Base-by-base conservation (phyloP, 2,888 invertebrate species). In the Dicroscelio sp. region DNA sequence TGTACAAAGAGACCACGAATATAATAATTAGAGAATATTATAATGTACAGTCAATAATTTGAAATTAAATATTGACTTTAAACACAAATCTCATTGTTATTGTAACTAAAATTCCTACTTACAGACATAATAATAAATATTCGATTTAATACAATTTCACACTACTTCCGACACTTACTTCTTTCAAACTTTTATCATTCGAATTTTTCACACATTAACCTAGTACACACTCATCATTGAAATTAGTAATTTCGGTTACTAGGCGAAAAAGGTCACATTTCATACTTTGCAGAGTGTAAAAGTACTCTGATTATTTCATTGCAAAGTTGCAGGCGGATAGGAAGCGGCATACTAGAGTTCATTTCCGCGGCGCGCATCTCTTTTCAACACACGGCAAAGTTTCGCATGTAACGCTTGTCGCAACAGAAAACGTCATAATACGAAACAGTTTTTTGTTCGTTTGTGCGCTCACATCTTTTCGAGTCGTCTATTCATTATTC, bases 351-450 rank as follows among this genome's bases (percentile, higher is more conserved):
- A 95, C 93, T 94, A 94, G 94, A 95, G 94, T 95, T 96, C 95
- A 95, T 96, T 96, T 96, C 95, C 94, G 94, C 92, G 92, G 90
- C 90, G 93, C 93, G 93, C 93, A 90, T 94, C 73, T 82, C 63
- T 83, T 71, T 79, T 83, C 27, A 85, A 55, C 75, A 67, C 76
- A 63, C 55, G 78, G 91, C 78, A 67, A 83, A 76, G 78, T 79
- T 89, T 78, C 14, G 80, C 79, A 89, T 90, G 91, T 86, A 86
- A 85, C 73, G 65, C 52, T 94, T 94, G 94, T 93, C 94, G 92
- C 94, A 94, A 94, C 94, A 94, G 95, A 83, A 95, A 95, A 95
- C 93, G 93, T 95, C 95, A 95, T 95, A 95, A 95, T 94, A 93
- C 94, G 79, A 86, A 82, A 86, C 82, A 71, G 86, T 80, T 86